phyloP scores from a whole-genome alignment of 92 coral and sea anemone species.

The Chrysogorgia sp. region DNA sequence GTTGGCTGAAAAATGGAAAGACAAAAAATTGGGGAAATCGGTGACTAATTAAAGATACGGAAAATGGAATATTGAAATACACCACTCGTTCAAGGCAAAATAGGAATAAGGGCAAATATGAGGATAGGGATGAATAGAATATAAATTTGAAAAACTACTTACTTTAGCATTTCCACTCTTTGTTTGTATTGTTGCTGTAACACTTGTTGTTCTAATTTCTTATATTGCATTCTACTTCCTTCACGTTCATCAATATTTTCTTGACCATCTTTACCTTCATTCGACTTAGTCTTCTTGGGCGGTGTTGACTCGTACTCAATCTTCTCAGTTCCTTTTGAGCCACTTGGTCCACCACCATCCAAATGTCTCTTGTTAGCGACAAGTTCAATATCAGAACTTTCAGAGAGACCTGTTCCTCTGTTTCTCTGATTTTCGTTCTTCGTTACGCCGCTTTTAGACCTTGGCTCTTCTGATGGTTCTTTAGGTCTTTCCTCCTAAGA shows the following conservation, averaged over 20 bases:
- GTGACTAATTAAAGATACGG: not conserved
- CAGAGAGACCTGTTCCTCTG: not conserved
- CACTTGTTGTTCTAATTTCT: constrained; percentile 16
- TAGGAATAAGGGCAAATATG: not conserved
- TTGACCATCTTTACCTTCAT: constrained; percentile 24
- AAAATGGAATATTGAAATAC: not conserved
- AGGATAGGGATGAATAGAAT: not conserved
- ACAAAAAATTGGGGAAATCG: not conserved
- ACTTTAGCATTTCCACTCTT: constrained; percentile 27
- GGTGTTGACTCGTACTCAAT: constrained; percentile 30
- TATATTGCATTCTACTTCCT: constrained; percentile 28
- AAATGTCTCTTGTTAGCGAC: constrained; percentile 9
- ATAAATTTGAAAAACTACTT: not conserved
- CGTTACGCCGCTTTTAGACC: not conserved
- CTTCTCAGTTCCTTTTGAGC: constrained; percentile 10
- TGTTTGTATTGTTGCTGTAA: constrained; percentile 8
- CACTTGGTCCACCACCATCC: not conserved
- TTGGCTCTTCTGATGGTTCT: constrained; percentile 18
- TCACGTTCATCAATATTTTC: constrained; percentile 22
- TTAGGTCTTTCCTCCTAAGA: constrained; percentile 30
- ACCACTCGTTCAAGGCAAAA: not conserved
- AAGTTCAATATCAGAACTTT: constrained; percentile 24
- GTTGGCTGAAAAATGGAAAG: constrained; percentile 15
- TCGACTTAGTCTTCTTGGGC: constrained; percentile 3
- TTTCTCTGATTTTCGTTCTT: constrained; percentile 11